Evolutionary conservation across 2,888 invertebrate species (phyloP).

Genomic region (Achlya flavicornis): DNA sequence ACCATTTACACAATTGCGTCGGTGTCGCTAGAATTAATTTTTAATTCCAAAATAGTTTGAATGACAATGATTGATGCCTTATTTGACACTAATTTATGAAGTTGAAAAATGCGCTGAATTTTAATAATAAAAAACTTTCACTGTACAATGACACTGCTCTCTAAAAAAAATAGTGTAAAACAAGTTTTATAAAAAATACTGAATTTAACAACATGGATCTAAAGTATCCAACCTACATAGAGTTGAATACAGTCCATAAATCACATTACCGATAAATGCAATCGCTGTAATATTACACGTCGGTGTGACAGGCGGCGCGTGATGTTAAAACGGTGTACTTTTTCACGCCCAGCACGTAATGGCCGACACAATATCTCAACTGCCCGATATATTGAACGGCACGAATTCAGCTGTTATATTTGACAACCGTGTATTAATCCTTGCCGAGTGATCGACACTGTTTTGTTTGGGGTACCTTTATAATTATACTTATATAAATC

Average conservation of each 20-base stretch:
- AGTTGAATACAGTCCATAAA: no score
- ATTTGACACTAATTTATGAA: neutral
- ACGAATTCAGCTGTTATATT: slow-evolving; percentile 12
- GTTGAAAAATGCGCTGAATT: neutral
- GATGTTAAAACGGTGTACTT: slow-evolving; percentile 7
- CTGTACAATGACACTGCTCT: neutral
- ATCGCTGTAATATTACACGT: neutral
- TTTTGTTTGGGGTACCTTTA: neutral
- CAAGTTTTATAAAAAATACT: no score
- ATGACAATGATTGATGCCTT: no score
- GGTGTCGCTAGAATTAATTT: neutral
- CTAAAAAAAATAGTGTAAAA: neutral
- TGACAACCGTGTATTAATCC: slow-evolving; percentile 9
- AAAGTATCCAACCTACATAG: no score
- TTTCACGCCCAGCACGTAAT: slow-evolving; percentile 13
- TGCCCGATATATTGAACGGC: slow-evolving; percentile 23
- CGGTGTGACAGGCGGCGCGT: neutral
- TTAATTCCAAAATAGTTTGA: neutral
- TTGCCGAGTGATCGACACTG: neutral
- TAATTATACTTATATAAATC: no score
- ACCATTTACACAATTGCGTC: neutral
- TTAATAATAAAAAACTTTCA: neutral
- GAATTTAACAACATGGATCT: no score
- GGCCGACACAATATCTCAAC: slow-evolving; percentile 26
- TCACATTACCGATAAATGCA: neutral